Evolutionary conservation across 2,113 vertebrate species (phyloP).

Genomic region (Odocoileus virginianus): DNA sequence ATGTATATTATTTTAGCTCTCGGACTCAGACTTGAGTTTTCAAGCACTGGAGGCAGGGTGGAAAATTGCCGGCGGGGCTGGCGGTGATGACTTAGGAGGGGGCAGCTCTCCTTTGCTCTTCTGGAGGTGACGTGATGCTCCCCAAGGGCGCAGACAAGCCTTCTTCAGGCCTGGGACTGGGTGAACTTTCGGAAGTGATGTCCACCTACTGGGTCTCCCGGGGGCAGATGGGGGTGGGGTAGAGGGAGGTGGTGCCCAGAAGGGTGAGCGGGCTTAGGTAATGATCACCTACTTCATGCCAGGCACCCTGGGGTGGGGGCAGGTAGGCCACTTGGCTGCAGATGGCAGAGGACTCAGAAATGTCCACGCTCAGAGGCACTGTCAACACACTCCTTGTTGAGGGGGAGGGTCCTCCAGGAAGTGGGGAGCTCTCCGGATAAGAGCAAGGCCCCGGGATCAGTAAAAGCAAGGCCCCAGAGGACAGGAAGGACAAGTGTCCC

Average conservation of each 20-base stretch:
- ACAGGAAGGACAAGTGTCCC: fast-evolving
- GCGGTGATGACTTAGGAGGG: neutral
- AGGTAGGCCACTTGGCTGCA: fast-evolving
- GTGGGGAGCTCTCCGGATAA: neutral
- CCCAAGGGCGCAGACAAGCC: fast-evolving
- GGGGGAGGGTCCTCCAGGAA: neutral
- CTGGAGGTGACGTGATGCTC: fast-evolving
- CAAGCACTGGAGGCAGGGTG: neutral
- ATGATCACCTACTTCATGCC: neutral
- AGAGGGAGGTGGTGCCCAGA: neutral
- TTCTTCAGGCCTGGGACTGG: neutral
- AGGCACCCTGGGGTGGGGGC: neutral
- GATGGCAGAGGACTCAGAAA: neutral
- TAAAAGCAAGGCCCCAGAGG: neutral
- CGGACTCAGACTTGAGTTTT: neutral
- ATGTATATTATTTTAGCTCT: neutral
- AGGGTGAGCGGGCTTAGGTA: neutral
- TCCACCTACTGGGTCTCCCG: neutral
- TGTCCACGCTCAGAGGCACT: neutral
- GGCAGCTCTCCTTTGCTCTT: neutral
- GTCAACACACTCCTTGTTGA: fast-evolving
- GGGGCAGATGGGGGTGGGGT: fast-evolving
- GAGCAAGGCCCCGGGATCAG: fast-evolving
- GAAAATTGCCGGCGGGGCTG: fast-evolving
- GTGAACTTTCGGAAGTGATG: neutral